These are phyloP conservation scores for Heliothis virescens DNA, from an alignment of 1,140 invertebrate species.

Conservation along the genomic window DNA sequence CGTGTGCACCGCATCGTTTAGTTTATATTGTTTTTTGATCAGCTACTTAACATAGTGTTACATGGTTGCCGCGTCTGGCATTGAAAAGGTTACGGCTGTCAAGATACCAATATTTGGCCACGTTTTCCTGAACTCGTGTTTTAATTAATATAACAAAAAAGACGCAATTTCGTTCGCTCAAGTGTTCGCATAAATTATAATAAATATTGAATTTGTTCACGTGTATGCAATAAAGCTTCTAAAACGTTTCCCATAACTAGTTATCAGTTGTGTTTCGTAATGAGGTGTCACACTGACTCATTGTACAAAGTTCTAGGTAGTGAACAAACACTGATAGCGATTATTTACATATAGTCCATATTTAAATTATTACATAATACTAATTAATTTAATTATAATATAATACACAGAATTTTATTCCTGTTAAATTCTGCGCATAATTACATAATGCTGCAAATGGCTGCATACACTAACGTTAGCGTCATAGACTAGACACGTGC, in stretches of 20 bases:
- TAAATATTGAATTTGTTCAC: slow-evolving; percentile 5
- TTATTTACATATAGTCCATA: slow-evolving; percentile 55
- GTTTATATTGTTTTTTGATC: background rate
- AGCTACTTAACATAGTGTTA: background rate
- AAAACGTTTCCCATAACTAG: slow-evolving; percentile 1
- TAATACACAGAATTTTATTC: background rate
- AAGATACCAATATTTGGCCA: background rate
- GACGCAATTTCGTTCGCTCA: slow-evolving; percentile 8
- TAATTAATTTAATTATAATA: background rate
- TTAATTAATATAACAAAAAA: slow-evolving; percentile 5
- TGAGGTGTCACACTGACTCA: slow-evolving; percentile 56
- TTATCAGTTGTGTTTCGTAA: slow-evolving; percentile 42
- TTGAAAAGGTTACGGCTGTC: slow-evolving; percentile 4
- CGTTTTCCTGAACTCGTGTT: background rate
- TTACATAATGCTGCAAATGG: slow-evolving; percentile 39
- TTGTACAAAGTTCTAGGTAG: slow-evolving; percentile 51
- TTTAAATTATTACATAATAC: slow-evolving; percentile 57
- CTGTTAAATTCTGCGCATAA: slow-evolving; percentile 11
- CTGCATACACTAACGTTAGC: slow-evolving; percentile 19
- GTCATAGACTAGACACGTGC: slow-evolving; percentile 43
- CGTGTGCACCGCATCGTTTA: slow-evolving; percentile 30
- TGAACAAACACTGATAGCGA: slow-evolving; percentile 58
- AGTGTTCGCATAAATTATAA: slow-evolving; percentile 13
- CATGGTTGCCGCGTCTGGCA: background rate
- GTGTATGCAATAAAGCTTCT: background rate